Conservation (phyloP, 2,888 invertebrate genomes). For the Theodoxus fluviatilis region DNA sequence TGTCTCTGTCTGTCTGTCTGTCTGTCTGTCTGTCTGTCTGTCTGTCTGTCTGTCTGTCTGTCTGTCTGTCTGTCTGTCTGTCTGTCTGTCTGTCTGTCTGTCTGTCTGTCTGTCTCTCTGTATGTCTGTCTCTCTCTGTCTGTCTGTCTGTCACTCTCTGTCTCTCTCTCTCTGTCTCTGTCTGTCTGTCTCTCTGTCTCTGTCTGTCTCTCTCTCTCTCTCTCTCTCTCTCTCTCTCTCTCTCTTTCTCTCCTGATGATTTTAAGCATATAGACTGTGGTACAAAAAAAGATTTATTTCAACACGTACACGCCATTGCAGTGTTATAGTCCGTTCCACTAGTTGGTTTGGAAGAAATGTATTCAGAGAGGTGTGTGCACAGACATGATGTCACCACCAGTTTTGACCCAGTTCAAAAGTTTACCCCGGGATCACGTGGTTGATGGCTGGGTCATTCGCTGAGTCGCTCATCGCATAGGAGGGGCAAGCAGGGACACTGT, state of each 20-base stretch:
- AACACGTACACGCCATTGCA: too few relatives aligned
- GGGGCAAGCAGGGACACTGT: too few relatives aligned
- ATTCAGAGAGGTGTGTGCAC: too few relatives aligned
- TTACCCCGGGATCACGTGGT: too few relatives aligned
- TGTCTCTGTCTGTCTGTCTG: slow-evolving; percentile 4
- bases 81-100: slow-evolving; percentile 6
- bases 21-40: neutral
- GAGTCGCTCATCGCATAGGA: too few relatives aligned
- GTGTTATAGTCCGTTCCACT: too few relatives aligned
- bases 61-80: slow-evolving; percentile 24
- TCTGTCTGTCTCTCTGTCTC: slow-evolving; percentile 6
- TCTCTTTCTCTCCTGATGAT: neutral
- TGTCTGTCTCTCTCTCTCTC: slow-evolving; percentile 11
- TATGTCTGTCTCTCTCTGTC: neutral
- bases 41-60: slow-evolving; percentile 6
- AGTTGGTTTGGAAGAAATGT: too few relatives aligned
- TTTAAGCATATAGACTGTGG: neutral
- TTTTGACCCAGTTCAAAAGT: too few relatives aligned
- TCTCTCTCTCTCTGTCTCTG: slow-evolving; percentile 6
- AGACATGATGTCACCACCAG: too few relatives aligned
- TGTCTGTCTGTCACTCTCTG: slow-evolving; percentile 3
- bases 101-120: neutral
- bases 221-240: slow-evolving; percentile 13
- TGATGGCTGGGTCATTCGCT: too few relatives aligned
- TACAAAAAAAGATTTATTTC: too few relatives aligned